Base-by-base conservation (phyloP, 2,888 invertebrate genomes). In the Epicampocera succincta region DNA sequence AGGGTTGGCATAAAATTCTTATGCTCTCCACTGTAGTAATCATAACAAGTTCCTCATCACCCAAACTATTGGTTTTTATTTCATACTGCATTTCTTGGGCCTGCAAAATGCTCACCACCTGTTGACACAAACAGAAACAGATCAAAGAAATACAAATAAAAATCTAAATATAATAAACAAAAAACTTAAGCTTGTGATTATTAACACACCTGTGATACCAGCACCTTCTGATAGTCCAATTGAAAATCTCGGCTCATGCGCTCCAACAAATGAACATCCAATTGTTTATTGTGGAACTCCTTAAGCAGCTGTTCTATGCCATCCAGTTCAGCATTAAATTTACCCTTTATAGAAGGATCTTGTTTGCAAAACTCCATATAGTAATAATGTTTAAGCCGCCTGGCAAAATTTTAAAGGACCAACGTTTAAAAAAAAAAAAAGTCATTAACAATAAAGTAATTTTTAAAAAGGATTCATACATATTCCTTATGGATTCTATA, bases 281-380 rank as follows among this genome's bases (percentile, higher is more conserved):
- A 83, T 48, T 88, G 85, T 77, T 89, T 90, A 69, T 88, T 90
- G 60, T 88, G 87, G 52, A 91, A 87, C 73, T 90, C 88, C 66
- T 89, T 90, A 9, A 90, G 83, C 40, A 91, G 83, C 46, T 90
- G 86, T 40, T 88, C 87, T 68, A 91, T 87, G n/a, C 88, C 87
- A 79, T 90, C 87, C 79, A 88, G 87, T 40, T 90, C 90, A 2
- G 89, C 86, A 84, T 90, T 89, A 42, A 88, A 87, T 83, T 89
- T 88, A 13, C 87, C 87, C 38, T 87, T 88, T 9, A 90, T 86
- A n/a, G 85, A 85, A 4, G 89, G 86, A 86, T 91, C 89, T 56
- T 89, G 87, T 65, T 90, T 90, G 66, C 90, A 89, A 33, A 91
- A 87, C 80, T 91, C 91, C 83, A 88, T 85, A 77, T 90, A 91